Percentiles rank a stretch among this genome's conserved stretches.
These are phyloP conservation scores for Lamellibrachia satsuma DNA, from an alignment of 2,888 invertebrate species.

Conservation along the genomic window DNA sequence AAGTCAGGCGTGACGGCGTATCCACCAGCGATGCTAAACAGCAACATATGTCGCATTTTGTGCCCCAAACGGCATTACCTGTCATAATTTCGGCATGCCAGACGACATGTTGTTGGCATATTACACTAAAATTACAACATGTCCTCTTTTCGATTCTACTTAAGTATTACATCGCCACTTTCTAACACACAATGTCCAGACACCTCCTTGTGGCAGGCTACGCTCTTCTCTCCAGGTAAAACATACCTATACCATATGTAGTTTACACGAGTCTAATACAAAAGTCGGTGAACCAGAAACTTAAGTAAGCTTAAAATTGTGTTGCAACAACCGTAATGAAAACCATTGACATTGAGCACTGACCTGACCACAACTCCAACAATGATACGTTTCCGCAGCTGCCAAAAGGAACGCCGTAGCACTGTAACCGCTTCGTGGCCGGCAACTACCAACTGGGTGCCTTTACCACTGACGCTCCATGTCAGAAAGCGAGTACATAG, in stretches of 20 bases:
- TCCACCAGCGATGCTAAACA: neutral
- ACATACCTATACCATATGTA: neutral
- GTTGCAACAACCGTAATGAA: neutral
- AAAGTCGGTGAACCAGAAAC: neutral
- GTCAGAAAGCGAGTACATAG: neutral
- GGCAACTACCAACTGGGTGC: neutral
- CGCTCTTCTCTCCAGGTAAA: neutral
- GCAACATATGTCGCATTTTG: conserved; percentile 1
- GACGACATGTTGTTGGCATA: neutral
- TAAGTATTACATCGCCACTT: neutral
- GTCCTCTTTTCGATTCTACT: neutral
- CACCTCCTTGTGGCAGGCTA: neutral
- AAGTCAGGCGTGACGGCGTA: neutral
- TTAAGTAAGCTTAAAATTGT: neutral
- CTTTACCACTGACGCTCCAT: neutral
- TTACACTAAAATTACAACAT: neutral
- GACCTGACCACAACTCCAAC: neutral
- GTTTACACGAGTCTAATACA: neutral
- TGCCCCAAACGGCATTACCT: neutral
- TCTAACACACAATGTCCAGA: neutral
- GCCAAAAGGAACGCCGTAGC: neutral
- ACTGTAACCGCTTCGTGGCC: neutral
- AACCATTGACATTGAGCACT: neutral
- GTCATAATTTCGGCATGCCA: neutral
- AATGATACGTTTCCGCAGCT: neutral